Conservation (phyloP, 2,797 vertebrate genomes). For the Sebastes diploproa region DNA sequence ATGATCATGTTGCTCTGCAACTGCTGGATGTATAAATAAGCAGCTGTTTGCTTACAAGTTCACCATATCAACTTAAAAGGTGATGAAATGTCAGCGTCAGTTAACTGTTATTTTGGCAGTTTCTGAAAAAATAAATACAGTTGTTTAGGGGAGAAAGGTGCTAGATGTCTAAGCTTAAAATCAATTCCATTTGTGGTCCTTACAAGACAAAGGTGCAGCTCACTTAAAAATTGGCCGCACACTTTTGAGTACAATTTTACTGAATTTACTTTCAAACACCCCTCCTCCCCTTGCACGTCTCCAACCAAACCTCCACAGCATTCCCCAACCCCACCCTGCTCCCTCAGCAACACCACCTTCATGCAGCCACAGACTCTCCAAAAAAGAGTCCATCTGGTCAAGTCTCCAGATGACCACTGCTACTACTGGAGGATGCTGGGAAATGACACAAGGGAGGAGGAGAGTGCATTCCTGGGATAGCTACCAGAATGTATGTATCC, state of each 20-base stretch:
- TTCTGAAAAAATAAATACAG: not conserved
- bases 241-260: not conserved
- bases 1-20: no score
- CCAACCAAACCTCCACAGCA: not conserved
- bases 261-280: not conserved
- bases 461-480: conserved; percentile 61
- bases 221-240: not conserved
- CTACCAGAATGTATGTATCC: conserved; percentile 1
- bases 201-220: not conserved
- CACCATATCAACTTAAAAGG: no score
- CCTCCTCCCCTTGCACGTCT: conserved; percentile 27
- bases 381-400: conserved; percentile 59
- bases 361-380: conserved; percentile 9
- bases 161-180: not conserved
- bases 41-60: no score
- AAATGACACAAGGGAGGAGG: conserved; percentile 13
- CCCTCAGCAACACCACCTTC: not conserved
- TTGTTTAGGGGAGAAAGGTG: not conserved
- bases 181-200: no score
- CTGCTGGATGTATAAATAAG: no score
- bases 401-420: conserved; percentile 47
- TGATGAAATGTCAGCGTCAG: not conserved
- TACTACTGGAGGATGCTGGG: conserved; percentile 36
- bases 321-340: not conserved
- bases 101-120: not conserved